These are phyloP conservation scores for Hypotaenidia okinawae DNA, from an alignment of 2,797 vertebrate species.

Conservation along the genomic window DNA sequence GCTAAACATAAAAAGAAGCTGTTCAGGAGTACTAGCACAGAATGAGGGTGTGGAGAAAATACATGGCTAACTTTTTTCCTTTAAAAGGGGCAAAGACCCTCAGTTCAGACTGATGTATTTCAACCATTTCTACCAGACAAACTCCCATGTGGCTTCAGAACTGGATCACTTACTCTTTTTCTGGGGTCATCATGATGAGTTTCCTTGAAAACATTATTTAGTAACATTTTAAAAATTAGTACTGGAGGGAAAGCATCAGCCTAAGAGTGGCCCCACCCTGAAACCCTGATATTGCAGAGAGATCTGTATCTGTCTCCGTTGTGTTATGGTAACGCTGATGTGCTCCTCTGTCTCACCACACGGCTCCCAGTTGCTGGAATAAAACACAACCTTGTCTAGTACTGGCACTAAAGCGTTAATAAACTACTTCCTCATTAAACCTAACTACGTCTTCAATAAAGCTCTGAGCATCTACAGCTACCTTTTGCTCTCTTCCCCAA, in stretches of 20 bases:
- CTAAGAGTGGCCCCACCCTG: background rate
- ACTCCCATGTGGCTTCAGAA: background rate
- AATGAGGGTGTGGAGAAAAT: background rate
- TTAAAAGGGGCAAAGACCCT: rapidly evolving
- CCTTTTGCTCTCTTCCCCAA: background rate
- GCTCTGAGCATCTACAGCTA: background rate
- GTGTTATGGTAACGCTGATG: background rate
- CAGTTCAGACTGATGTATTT: background rate
- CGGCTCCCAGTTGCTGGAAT: background rate
- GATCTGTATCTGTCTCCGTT: background rate
- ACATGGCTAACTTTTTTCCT: rapidly evolving
- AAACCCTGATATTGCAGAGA: background rate
- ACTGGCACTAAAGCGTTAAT: background rate
- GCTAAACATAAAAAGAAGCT: background rate
- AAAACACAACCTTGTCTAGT: background rate
- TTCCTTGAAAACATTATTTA: background rate
- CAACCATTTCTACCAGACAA: background rate
- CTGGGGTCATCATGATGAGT: background rate
- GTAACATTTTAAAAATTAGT: background rate
- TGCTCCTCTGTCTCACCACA: background rate
- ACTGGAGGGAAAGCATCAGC: background rate
- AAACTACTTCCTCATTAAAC: background rate
- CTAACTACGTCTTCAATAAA: background rate
- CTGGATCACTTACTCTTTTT: background rate
- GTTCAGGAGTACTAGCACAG: background rate